Conservation (phyloP, 2,797 vertebrate species). For the Onychomys torridus region DNA sequence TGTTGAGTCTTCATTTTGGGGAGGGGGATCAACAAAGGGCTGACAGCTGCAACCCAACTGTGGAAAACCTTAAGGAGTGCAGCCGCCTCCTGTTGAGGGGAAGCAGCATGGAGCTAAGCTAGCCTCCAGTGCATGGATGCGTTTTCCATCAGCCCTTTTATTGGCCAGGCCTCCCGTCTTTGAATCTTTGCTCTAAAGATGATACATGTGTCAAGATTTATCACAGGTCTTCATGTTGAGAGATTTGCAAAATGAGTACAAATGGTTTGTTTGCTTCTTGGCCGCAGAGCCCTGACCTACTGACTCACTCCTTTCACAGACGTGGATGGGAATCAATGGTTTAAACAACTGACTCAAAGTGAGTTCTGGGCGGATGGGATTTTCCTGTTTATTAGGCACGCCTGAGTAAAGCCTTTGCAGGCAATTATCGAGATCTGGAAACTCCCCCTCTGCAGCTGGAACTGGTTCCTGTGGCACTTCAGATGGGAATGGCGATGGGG, state of each 20-base stretch:
- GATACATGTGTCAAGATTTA: background rate
- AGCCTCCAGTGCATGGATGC: background rate
- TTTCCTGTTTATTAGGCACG: constrained; percentile 77
- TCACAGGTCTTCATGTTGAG: constrained; percentile 16
- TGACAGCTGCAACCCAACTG: constrained; percentile 88
- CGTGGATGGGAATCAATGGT: constrained; percentile 47
- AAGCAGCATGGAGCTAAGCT: constrained; percentile 58
- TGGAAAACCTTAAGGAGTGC: constrained; percentile 79
- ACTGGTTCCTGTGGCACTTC: constrained; percentile 68
- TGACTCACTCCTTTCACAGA: constrained; percentile 32
- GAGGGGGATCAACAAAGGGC: constrained; percentile 79
- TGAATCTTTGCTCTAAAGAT: constrained; percentile 16
- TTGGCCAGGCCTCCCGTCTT: background rate
- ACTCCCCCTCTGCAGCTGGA: constrained; percentile 75
- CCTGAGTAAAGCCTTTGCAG: constrained; percentile 70
- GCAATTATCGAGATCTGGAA: constrained; percentile 72
- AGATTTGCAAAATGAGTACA: constrained; percentile 8
- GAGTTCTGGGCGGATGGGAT: constrained; percentile 55
- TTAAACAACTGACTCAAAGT: constrained; percentile 60
- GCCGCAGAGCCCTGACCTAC: constrained; percentile 15
- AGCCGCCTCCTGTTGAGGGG: constrained; percentile 73
- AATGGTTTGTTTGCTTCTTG: constrained; percentile 44
- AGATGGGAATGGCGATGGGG: constrained; percentile 52
- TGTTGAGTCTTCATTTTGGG: constrained; percentile 84
- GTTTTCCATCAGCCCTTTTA: background rate